Percentiles rank a stretch among this genome's conserved stretches.
Evolutionary conservation across 2,113 vertebrate genomes (phyloP).

Genomic region (Urocitellus parryii): DNA sequence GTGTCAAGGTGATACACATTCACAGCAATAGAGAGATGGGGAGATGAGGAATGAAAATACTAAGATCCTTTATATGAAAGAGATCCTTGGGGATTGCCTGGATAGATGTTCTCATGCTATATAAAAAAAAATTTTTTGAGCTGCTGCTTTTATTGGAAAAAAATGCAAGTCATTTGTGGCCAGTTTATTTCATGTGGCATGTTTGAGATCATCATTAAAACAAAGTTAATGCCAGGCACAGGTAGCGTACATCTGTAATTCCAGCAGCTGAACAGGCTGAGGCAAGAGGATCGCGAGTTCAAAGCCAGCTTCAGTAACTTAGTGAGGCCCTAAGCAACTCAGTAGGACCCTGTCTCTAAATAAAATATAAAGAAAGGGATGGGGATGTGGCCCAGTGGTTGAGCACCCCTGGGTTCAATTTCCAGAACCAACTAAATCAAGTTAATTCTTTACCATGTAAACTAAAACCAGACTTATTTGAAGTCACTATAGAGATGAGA

Average conservation of each 20-base stretch:
- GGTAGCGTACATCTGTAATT: too few relatives aligned
- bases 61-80: neutral
- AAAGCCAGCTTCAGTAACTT: too few relatives aligned
- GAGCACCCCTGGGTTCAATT: too few relatives aligned
- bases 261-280: too few relatives aligned
- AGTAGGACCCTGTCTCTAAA: too few relatives aligned
- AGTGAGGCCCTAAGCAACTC: too few relatives aligned
- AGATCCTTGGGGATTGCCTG: neutral
- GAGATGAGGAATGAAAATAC: neutral
- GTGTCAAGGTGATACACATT: neutral
- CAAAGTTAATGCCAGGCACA: neutral
- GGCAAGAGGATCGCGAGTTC: too few relatives aligned
- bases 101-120: neutral
- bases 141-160: constrained; percentile 50
- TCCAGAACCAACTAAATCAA: neutral
- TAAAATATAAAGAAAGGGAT: too few relatives aligned
- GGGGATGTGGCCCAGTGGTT: too few relatives aligned
- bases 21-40: neutral
- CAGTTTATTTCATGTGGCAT: constrained; percentile 37
- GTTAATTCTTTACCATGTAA: neutral
- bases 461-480: constrained; percentile 38
- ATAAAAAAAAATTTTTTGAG: constrained; percentile 21
- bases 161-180: constrained; percentile 19
- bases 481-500: neutral
- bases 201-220: constrained; percentile 43